Evolutionary conservation across 2,797 vertebrate species (phyloP).

Genomic region (Oreochromis grahami): DNA sequence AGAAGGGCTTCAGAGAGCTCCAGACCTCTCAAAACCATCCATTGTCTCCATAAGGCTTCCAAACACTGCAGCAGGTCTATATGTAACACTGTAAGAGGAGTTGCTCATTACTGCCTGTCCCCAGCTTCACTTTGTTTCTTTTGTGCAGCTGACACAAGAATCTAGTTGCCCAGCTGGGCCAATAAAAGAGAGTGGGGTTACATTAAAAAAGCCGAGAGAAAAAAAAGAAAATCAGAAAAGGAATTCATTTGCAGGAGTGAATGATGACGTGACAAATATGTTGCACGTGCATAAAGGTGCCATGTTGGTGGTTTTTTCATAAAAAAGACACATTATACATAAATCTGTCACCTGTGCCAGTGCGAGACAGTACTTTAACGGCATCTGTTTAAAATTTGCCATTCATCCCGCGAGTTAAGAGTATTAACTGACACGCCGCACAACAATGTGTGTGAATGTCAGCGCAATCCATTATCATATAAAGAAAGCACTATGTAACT

Average conservation of each 20-base stretch:
- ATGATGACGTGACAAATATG: slow-evolving; percentile 11
- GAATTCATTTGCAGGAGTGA: slow-evolving; percentile 21
- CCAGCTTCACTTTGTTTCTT: slow-evolving; percentile 67
- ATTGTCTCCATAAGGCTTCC: slow-evolving; percentile 71
- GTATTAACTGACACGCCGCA: slow-evolving; percentile 59
- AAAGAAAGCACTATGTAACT: slow-evolving; percentile 65
- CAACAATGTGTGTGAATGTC: slow-evolving; percentile 66
- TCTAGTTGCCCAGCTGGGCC: slow-evolving; percentile 53
- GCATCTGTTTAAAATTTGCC: slow-evolving; percentile 31
- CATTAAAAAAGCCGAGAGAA: slow-evolving; percentile 3
- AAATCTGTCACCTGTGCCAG: slow-evolving; percentile 20
- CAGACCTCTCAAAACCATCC: slow-evolving; percentile 62
- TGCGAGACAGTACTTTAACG: not conserved
- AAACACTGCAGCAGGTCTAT: slow-evolving; percentile 49
- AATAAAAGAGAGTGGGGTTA: slow-evolving; percentile 52
- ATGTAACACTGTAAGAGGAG: slow-evolving; percentile 74
- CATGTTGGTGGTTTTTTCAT: not conserved
- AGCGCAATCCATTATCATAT: slow-evolving; percentile 69
- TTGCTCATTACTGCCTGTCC: slow-evolving; percentile 71
- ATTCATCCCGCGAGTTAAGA: slow-evolving; percentile 23
- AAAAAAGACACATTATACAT: not conserved
- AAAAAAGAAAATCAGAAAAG: slow-evolving; percentile 10
- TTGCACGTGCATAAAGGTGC: not conserved
- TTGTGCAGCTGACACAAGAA: slow-evolving; percentile 70
- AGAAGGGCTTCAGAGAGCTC: slow-evolving; percentile 61